Evolutionary conservation across 2,797 vertebrate species (phyloP), one percentile per base, ranked within the genome.

Genomic region (Coranthus polyacanthus): DNA sequence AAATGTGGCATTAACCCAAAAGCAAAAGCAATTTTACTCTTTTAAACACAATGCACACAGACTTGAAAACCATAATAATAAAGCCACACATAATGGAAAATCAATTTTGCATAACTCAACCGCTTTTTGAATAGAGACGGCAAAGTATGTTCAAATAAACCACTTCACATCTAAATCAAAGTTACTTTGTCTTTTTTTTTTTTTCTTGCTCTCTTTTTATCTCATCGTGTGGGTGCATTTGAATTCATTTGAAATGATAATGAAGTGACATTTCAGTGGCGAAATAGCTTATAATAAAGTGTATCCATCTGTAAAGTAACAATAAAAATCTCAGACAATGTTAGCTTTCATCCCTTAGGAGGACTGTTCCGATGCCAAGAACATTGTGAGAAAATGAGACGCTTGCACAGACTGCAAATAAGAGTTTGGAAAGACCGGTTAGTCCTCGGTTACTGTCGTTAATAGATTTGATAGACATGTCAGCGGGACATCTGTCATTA

Each of bases 291-390:
- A 74, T 75, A 69, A 83, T 79, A 73, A 89, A 89, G 56, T 56
- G 68, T 63, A 68, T 72, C 79, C 72, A 85, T 85, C 86, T 81
- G 73, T 71, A 73, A 78, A 73, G 76, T 61, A 81, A 84, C 74
- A 85, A 75, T 91, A 82, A 79, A 85, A 88, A 61, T 68, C 46
- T 0, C 54, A 82, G 78, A 60, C 55, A 17, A 77, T 62, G 68
- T 79, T 57, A 61, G 60, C 72, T 72, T 62, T 67, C 68, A 26
- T 75, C 75, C 83, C 82, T 12, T 24, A 59, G 74, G 82, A 68
- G 41, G 73, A 74, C 56, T 29, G 64, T 54, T 36, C 52, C 6
- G 61, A 63, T 66, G 84, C 79, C 76, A 62, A 87, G 73, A 85
- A 82, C 65, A 78, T 2, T 55, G 65, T 68, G 73, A 65, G 75